Conservation (phyloP, 2,797 vertebrate genomes). For the Sebastolobus altivelis region DNA sequence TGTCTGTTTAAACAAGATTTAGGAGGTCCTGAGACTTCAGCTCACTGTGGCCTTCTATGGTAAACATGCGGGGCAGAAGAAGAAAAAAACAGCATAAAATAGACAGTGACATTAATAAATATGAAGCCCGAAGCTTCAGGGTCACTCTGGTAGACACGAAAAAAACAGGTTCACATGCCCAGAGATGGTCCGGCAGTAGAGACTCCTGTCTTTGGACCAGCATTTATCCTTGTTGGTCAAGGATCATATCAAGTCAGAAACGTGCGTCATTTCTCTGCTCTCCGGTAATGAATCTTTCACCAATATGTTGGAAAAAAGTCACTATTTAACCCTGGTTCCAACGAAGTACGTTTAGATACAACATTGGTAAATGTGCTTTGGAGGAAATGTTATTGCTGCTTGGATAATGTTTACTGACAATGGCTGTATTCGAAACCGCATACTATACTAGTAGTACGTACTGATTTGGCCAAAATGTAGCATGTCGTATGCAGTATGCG, state of each 20-base stretch:
- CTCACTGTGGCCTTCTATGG: conserved; percentile 51
- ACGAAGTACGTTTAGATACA: not conserved
- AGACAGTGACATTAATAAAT: conserved; percentile 36
- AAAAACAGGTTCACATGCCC: not conserved
- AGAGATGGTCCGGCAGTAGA: not conserved
- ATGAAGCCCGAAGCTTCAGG: conserved; percentile 11
- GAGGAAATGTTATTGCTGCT: too few species aligned
- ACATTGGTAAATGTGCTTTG: not conserved
- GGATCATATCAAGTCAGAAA: not conserved
- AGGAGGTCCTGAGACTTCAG: conserved; percentile 28
- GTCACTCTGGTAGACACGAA: not conserved
- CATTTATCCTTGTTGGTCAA: not conserved
- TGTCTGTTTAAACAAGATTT: conserved; percentile 41
- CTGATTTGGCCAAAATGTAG: too few species aligned
- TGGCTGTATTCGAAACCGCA: too few species aligned
- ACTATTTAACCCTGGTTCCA: not conserved
- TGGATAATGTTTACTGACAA: too few species aligned
- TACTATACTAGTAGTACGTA: too few species aligned
- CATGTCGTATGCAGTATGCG: too few species aligned
- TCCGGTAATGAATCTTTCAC: not conserved
- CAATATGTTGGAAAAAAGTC: not conserved
- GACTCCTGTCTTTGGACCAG: not conserved
- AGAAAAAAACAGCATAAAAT: conserved; percentile 35
- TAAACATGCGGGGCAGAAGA: conserved; percentile 19
- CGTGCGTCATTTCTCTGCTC: not conserved